Evolutionary conservation across 2,888 invertebrate genomes (phyloP), one percentile per base, ranked within the genome.

Genomic region (Aporophyla lueneburgensis): DNA sequence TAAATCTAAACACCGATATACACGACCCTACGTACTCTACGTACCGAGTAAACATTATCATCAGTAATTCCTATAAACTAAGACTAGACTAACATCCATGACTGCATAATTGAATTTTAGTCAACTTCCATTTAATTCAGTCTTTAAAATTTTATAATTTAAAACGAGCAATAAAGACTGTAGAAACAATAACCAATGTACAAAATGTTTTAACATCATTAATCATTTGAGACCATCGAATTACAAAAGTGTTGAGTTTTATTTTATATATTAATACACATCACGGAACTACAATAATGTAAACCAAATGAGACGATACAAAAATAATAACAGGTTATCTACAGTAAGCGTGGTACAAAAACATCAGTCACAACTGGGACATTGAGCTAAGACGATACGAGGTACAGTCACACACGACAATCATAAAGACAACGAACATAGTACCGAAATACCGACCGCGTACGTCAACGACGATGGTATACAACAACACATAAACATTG

Each of bases 41-140:
- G 71, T 81, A 82, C 83, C 76, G 74, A 84, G 78, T 74, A 78
- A 84, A 83, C 82, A 71, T 79, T 78, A 87, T 82, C 80, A 79
- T 82, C 83, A 89, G 76, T 89, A 89, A 88, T 89, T 89, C 86
- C 92, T 93, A 92, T 89, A 70, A 88, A 90, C 90, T 93, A 93
- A 85, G 59, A 89, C 89, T 92, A 92, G 83, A 90, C 90, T 92
- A 94, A 94, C 91, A 93, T 93, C 89, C 90, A 94, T 92, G 94
- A 96, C 94, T 93, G 93, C 91, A 87, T 95, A 96, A 96, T 96
- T 96, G 95, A 95, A 95, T 95, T 94, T 90, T 93, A 93, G 91
- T 94, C 92, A 93, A 93, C 92, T 93, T 93, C 91, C 91, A 92
- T 94, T 94, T 93, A 94, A 92, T 95, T 96, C 96, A 96, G 96